Conservation (phyloP, 2,113 vertebrate genomes). For the Stegastes partitus region DNA sequence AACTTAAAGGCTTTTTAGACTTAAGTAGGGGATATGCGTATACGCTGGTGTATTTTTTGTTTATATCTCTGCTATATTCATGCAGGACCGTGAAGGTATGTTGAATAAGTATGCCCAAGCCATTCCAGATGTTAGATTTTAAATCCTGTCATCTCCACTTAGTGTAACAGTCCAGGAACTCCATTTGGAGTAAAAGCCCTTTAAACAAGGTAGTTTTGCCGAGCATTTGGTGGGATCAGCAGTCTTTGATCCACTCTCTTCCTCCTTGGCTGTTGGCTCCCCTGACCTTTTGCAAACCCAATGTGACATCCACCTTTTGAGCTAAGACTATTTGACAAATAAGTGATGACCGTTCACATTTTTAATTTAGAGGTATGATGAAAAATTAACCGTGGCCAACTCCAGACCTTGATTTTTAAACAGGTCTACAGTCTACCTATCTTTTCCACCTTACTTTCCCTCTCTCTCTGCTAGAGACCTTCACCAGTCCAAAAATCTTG, state of each 20-base stretch:
- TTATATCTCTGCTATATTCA: constrained; percentile 73
- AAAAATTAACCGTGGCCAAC: constrained; percentile 82
- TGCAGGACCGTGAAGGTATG: constrained; percentile 58
- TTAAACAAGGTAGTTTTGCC: constrained; percentile 74
- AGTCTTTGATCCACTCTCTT: constrained; percentile 71
- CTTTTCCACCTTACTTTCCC: constrained; percentile 27
- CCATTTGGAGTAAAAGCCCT: constrained; percentile 75
- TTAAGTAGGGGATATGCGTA: constrained; percentile 66
- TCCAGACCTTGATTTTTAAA: constrained; percentile 80
- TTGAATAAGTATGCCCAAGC: constrained; percentile 70
- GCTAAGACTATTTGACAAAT: constrained; percentile 84
- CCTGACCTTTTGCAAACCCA: constrained; percentile 78
- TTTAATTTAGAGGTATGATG: constrained; percentile 84
- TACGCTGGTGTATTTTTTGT: constrained; percentile 71
- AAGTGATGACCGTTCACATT: constrained; percentile 87
- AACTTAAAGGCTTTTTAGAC: constrained; percentile 74
- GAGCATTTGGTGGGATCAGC: constrained; percentile 73
- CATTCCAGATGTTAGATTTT: constrained; percentile 80
- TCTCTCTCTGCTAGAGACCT: not conserved
- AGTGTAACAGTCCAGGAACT: constrained; percentile 70
- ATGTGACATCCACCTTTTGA: constrained; percentile 80
- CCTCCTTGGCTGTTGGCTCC: constrained; percentile 47
- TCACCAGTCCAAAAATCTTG: not conserved
- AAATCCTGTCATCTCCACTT: constrained; percentile 81
- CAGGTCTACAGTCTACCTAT: constrained; percentile 41